phyloP scores from a whole-genome alignment of 2,888 invertebrate species.

The Andricus curvator region DNA sequence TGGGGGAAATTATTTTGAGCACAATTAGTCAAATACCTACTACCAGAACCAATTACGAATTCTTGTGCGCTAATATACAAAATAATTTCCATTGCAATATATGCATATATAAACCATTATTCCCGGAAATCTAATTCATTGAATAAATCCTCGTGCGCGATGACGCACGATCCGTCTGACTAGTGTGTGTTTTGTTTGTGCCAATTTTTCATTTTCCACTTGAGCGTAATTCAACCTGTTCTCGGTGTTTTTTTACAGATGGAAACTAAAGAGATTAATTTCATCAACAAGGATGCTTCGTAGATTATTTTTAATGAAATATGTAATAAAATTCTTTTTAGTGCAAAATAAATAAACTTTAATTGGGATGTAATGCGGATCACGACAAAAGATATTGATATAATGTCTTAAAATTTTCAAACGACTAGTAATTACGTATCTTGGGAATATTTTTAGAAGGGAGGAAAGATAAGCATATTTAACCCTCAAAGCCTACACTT shows the following conservation, averaged over 20 bases:
- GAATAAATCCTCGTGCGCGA: slow-evolving; percentile 20
- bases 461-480: too few species aligned
- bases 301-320: neutral
- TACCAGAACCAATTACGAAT: neutral
- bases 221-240: slow-evolving; percentile 4
- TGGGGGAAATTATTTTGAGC: too few species aligned
- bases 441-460: too few species aligned
- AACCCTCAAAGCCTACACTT: too few species aligned
- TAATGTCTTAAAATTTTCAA: too few species aligned
- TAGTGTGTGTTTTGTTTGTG: slow-evolving; percentile 17
- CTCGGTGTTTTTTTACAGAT: neutral
- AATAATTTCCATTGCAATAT: neutral
- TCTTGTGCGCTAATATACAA: neutral
- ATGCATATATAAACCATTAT: slow-evolving; percentile 2
- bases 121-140: neutral
- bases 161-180: neutral
- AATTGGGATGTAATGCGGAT: neutral
- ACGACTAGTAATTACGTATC: too few species aligned
- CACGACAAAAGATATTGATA: too few species aligned
- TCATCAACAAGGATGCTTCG: neutral
- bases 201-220: slow-evolving; percentile 23
- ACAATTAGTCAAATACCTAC: too few species aligned
- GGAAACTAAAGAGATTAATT: neutral
- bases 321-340: neutral
- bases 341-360: neutral